These are phyloP conservation scores for Heterohyrax brucei DNA, from an alignment of 2,797 vertebrate genomes.

Conservation along the genomic window DNA sequence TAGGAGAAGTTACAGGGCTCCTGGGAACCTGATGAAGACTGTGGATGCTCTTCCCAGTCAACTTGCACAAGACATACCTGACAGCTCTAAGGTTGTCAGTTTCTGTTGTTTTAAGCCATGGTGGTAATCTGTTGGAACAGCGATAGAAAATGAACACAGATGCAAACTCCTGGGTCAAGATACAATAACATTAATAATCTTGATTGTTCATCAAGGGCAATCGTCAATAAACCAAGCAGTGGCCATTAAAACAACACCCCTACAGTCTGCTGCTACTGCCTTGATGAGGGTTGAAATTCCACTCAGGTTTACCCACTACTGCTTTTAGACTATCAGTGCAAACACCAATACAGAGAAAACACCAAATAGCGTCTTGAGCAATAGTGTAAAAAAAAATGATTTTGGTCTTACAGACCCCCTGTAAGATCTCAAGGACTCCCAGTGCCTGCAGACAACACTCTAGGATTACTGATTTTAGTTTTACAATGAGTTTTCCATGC, in stretches of 20 bases:
- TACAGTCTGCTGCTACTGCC: background rate
- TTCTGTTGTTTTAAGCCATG: background rate
- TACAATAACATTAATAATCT: background rate
- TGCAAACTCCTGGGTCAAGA: background rate
- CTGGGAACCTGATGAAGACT: background rate
- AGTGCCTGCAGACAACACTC: background rate
- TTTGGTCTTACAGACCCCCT: background rate
- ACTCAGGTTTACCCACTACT: rapidly evolving
- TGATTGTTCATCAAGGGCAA: background rate
- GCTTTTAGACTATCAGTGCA: background rate
- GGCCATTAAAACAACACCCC: background rate
- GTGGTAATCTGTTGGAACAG: background rate
- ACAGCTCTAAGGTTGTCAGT: background rate
- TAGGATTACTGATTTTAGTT: background rate
- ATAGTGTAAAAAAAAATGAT: background rate
- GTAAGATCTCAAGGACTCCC: background rate
- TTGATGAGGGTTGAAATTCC: rapidly evolving
- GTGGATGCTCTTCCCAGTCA: background rate
- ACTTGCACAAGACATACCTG: rapidly evolving
- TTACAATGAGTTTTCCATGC: background rate
- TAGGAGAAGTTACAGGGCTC: background rate
- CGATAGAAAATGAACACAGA: background rate
- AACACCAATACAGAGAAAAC: background rate
- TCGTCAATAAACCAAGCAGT: background rate
- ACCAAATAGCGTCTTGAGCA: background rate